Evolutionary conservation across 2,113 vertebrate genomes (phyloP).

Genomic region (Leptobrachium leishanense): DNA sequence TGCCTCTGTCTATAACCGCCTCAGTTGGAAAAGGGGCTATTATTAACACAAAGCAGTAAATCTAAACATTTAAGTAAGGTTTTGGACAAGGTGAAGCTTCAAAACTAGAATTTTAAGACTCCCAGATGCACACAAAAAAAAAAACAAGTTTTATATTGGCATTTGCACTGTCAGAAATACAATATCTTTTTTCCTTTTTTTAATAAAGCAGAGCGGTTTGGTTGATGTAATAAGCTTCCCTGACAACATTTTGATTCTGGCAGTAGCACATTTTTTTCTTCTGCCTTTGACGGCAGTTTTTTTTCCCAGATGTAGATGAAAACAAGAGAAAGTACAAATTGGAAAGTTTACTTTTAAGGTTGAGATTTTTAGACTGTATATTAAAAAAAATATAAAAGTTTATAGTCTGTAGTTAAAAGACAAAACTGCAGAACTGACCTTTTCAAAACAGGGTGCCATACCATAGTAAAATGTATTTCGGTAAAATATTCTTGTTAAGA

Average conservation of each 20-base stretch:
- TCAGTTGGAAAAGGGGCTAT: too few species aligned
- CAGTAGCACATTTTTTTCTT: slow-evolving; percentile 8
- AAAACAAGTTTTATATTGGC: too few species aligned
- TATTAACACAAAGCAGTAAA: too few species aligned
- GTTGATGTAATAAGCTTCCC: slow-evolving; percentile 8
- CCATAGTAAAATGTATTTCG: too few species aligned
- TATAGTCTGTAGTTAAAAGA: neutral
- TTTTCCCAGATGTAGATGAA: slow-evolving; percentile 4
- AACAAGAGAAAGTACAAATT: neutral
- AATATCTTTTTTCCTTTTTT: slow-evolving; percentile 12
- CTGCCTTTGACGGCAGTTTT: neutral
- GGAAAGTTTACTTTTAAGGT: neutral
- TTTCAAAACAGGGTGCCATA: too few species aligned
- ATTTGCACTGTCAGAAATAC: neutral
- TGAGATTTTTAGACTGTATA: neutral
- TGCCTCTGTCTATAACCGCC: too few species aligned
- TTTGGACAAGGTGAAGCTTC: too few species aligned
- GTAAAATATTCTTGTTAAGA: too few species aligned
- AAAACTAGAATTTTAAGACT: too few species aligned
- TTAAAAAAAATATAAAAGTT: slow-evolving; percentile 3
- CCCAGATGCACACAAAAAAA: too few species aligned
- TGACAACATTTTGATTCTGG: slow-evolving; percentile 20
- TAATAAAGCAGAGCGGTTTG: slow-evolving; percentile 26
- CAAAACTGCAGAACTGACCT: neutral
- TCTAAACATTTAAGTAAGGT: too few species aligned